Evolutionary conservation across 2,888 invertebrate species (phyloP).

Genomic region (Patella depressa): DNA sequence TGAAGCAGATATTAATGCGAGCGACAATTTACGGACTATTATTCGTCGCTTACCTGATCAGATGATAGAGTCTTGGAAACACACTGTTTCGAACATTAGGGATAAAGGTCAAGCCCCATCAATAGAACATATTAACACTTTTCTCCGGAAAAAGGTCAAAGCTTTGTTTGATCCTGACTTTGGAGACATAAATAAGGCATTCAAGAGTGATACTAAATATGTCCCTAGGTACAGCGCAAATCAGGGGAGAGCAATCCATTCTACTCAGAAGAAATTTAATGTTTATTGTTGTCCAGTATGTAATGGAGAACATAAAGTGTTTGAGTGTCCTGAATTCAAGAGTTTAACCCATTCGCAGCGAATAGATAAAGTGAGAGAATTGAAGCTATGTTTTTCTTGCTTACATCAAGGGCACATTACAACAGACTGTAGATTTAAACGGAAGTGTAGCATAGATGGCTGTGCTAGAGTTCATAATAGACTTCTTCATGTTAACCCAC

Average conservation of each 20-base stretch:
- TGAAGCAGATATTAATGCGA: slow-evolving; percentile 11
- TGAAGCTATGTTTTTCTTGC: slow-evolving; percentile 14
- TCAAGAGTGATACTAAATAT: too few species aligned
- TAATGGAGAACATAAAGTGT: background rate
- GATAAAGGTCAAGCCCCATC: slow-evolving; percentile 17
- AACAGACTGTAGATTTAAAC: background rate
- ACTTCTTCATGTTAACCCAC: slow-evolving; percentile 20
- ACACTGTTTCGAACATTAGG: background rate
- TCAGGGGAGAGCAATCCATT: background rate
- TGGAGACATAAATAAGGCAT: slow-evolving; percentile 19
- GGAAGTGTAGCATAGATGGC: slow-evolving; percentile 2
- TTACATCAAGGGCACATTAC: background rate
- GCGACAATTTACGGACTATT: slow-evolving; percentile 10
- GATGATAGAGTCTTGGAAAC: slow-evolving; percentile 23
- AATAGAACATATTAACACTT: slow-evolving; percentile 16
- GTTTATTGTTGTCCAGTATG: background rate
- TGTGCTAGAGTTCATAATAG: slow-evolving; percentile 20
- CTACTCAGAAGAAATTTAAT: background rate
- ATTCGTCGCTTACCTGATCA: slow-evolving; percentile 18
- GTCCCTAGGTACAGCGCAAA: too few species aligned
- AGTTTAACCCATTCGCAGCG: background rate
- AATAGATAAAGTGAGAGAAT: background rate
- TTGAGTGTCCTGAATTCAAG: background rate
- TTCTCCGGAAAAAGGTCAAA: slow-evolving; percentile 20
- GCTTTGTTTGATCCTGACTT: slow-evolving; percentile 28